Conservation (phyloP, 2,888 invertebrate genomes). For the Tubulanus polymorphus region DNA sequence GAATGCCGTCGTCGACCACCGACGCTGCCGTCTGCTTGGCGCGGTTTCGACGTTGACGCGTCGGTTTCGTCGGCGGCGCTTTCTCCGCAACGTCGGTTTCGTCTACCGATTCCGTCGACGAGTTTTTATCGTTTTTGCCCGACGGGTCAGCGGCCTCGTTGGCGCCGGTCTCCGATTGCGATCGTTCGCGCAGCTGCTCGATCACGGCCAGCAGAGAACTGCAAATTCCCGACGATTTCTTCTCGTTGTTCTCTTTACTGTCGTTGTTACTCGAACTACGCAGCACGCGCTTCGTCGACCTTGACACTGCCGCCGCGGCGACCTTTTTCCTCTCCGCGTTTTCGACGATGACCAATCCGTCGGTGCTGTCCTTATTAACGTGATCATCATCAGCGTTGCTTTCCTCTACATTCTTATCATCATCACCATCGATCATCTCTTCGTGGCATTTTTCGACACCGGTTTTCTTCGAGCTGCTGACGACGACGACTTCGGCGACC, state of each 20-base stretch:
- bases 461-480: no score
- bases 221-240: conserved; percentile 35
- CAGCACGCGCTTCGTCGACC: no score
- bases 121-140: conserved; percentile 11
- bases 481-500: no score
- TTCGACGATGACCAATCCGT: no score
- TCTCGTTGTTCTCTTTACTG: not conserved
- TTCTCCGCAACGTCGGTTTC: conserved; percentile 6
- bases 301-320: no score
- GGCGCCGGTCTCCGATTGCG: conserved; percentile 30
- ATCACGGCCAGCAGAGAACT: conserved; percentile 50
- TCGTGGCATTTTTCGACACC: no score
- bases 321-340: no score
- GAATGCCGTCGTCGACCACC: conserved; percentile 21
- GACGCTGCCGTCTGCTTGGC: conserved; percentile 16
- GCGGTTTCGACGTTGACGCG: conserved; percentile 10
- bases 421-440: no score
- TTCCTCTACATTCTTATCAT: no score
- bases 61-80: conserved; percentile 12
- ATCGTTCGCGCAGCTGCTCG: conserved; percentile 44
- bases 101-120: not conserved
- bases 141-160: conserved; percentile 18
- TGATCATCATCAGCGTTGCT: no score
- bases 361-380: no score
- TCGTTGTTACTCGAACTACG: not conserved